Evolutionary conservation across 2,113 vertebrate species (phyloP).

Genomic region (Albula goreensis): DNA sequence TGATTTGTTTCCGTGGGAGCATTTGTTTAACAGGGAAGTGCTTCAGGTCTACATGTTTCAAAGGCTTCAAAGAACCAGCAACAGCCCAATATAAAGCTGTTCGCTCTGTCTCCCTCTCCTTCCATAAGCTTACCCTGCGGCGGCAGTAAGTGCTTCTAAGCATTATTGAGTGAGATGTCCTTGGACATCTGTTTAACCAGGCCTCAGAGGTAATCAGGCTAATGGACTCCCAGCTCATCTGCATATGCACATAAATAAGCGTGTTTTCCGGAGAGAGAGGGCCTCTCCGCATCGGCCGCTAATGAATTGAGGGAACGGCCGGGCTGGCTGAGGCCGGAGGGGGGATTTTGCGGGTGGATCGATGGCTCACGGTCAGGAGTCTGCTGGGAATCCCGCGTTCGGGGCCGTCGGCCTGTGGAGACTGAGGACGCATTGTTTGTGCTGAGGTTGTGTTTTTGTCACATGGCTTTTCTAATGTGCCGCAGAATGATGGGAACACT

Average conservation of each 20-base stretch:
- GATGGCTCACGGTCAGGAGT: slow-evolving; percentile 67
- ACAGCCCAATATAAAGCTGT: neutral
- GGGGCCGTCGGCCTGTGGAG: too few species aligned
- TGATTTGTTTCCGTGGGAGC: slow-evolving; percentile 16
- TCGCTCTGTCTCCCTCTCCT: slow-evolving; percentile 20
- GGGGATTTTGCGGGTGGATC: slow-evolving; percentile 68
- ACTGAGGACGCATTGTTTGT: too few species aligned
- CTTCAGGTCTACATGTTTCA: neutral
- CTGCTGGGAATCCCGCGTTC: slow-evolving; percentile 41
- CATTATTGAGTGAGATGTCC: slow-evolving; percentile 65
- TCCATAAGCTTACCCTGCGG: slow-evolving; percentile 51
- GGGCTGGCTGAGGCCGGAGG: slow-evolving; percentile 70
- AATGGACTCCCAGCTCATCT: slow-evolving; percentile 76
- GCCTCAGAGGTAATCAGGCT: slow-evolving; percentile 76
- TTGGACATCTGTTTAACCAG: slow-evolving; percentile 74
- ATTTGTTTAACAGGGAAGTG: neutral
- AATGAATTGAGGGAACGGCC: slow-evolving; percentile 73
- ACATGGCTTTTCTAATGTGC: too few species aligned
- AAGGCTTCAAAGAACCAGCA: neutral
- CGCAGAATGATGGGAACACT: too few species aligned
- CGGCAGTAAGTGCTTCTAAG: slow-evolving; percentile 51
- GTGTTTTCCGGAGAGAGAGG: slow-evolving; percentile 75
- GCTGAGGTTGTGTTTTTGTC: too few species aligned
- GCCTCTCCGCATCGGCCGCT: slow-evolving; percentile 67
- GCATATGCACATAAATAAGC: slow-evolving; percentile 78